A percentile compares a stretch with the other conserved stretches of the same genome.
Evolutionary conservation across 2,888 invertebrate genomes (phyloP).

Genomic region (Stegana nigrithorax): DNA sequence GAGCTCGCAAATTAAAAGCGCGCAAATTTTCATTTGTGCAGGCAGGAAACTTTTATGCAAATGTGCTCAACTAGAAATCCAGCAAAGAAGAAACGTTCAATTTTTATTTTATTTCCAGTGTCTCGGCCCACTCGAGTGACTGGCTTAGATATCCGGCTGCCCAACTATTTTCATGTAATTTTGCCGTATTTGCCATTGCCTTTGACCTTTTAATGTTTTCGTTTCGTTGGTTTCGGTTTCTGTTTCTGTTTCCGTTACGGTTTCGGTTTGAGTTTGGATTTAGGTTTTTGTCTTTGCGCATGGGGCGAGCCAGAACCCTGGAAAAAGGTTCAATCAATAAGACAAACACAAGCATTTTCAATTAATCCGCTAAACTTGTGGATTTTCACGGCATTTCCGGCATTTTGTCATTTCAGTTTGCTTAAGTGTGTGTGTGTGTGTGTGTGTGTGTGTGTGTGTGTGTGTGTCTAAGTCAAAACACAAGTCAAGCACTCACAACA

Average conservation of each 20-base stretch:
- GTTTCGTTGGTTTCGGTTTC: background rate
- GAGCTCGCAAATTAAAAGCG: conserved; percentile 4
- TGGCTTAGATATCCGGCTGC: too few relatives aligned
- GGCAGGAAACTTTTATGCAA: background rate
- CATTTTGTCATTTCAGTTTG: conserved; percentile 5
- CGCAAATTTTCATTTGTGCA: conserved; percentile 1
- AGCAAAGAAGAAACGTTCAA: background rate
- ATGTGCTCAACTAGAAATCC: background rate
- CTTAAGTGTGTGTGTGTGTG: background rate
- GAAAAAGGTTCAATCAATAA: conserved; percentile 15
- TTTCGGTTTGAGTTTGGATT: too few relatives aligned
- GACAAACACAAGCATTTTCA: conserved; percentile 9
- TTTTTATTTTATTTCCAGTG: background rate
- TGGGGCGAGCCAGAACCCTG: too few relatives aligned
- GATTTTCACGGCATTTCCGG: conserved; percentile 17
- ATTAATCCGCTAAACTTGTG: conserved; percentile 16
- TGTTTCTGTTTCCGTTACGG: background rate
- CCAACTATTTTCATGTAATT: background rate
- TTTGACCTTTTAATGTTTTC: background rate
- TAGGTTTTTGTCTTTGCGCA: too few relatives aligned
- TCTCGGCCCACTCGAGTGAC: too few relatives aligned
- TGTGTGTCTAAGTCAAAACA: conserved; percentile 31
- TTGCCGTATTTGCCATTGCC: background rate
- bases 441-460: background rate
- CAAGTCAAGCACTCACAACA: conserved; percentile 48